Base-by-base conservation (phyloP, 1,140 invertebrate species). In the Sweltsa coloradensis region DNA sequence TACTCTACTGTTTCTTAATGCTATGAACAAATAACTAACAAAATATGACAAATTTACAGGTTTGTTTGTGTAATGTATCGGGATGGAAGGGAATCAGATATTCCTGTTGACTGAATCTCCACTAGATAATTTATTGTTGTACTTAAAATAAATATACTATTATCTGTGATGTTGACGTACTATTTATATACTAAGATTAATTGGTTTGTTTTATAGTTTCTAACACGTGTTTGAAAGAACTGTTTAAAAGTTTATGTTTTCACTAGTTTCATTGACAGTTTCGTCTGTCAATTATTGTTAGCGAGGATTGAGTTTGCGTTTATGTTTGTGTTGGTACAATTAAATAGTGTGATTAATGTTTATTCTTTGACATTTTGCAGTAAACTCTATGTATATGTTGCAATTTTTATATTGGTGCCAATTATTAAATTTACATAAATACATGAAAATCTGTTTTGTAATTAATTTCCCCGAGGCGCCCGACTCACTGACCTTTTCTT, bases 81-180 rank as follows among this genome's bases (percentile, higher is more conserved):
- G n/a, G n/a, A n/a, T n/a, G n/a, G 9, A 14, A 19, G 7, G 4
- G 22, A 19, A 11, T 44, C 34, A 2, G 21, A 31, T 44, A 18
- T 27, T 19, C 9, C 5, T 44, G 11, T n/a, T 44, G 42, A 44
- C 42, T 44, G 42, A 44, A 9, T 23, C 21, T 43, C 16, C n/a
- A n/a, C n/a, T n/a, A n/a, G n/a, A 29, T 13, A 26, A 42, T 42
- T 42, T 14, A 41, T 29, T 29, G 11, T 43, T 43, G 23, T 26
- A 29, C 24, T 44, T 44, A 40, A 40, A 2, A 22, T 11, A 40
- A 40, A 19, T 19, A n/a, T n/a, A n/a, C n/a, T n/a, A n/a, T n/a
- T 40, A 44, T 34, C 6, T 44, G 42, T 44, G 42, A 34, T 44
- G 26, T 44, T 19, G 13, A 40, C 24, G 37, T 22, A 40, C 21